Conservation (phyloP, 2,888 invertebrate genomes). For the Therioaphis trifolii region DNA sequence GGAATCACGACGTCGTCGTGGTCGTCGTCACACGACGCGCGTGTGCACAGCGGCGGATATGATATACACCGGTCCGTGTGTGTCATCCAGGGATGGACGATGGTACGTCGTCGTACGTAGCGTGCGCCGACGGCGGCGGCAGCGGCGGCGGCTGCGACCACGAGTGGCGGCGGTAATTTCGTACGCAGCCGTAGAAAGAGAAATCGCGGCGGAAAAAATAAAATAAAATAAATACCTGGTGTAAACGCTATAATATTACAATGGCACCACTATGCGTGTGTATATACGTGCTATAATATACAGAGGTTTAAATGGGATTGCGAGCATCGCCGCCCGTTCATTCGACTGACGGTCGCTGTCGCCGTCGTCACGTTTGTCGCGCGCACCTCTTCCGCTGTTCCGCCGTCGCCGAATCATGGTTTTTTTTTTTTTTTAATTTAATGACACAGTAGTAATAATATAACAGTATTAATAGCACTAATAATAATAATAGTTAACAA, state of each 20-base stretch:
- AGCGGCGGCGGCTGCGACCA: background rate
- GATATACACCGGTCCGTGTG: too few species aligned
- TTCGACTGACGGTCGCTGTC: slow-evolving; percentile 43
- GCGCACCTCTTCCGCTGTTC: background rate
- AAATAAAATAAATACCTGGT: background rate
- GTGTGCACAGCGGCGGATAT: too few species aligned
- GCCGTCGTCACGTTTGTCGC: background rate
- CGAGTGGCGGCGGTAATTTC: background rate
- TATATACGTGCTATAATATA: background rate
- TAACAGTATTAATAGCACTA: too few species aligned
- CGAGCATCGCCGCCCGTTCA: slow-evolving; percentile 41
- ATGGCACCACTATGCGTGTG: too few species aligned
- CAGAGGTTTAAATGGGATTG: slow-evolving; percentile 52
- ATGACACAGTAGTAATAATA: too few species aligned
- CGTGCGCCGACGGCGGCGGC: background rate
- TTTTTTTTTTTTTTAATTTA: too few species aligned
- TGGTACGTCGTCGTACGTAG: background rate
- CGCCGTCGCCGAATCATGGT: background rate
- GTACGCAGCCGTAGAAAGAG: background rate
- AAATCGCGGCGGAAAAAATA: background rate
- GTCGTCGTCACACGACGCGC: too few species aligned
- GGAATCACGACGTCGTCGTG: too few species aligned
- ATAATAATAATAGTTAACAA: too few species aligned
- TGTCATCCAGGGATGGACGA: too few species aligned
- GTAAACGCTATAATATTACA: too few species aligned